A percentile compares a stretch with the other conserved stretches of the same genome.
Conservation (phyloP, 2,797 vertebrate species). For the Anguilla anguilla region DNA sequence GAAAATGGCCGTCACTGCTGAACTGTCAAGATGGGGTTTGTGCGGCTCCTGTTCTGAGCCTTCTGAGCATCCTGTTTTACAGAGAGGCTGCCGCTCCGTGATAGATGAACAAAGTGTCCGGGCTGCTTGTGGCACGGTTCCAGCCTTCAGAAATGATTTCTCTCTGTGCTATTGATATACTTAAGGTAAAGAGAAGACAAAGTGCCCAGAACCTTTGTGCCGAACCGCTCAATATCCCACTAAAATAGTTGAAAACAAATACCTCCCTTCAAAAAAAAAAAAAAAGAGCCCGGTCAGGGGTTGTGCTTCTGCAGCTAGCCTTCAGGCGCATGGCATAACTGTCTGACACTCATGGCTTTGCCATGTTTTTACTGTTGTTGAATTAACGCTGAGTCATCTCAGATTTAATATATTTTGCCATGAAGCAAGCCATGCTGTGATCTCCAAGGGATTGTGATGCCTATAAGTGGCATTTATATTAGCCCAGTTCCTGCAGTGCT, state of each 20-base stretch:
- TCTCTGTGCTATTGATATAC: constrained; percentile 13
- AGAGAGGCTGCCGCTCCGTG: background rate
- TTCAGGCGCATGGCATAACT: background rate
- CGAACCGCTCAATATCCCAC: constrained; percentile 25
- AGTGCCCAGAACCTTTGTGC: background rate
- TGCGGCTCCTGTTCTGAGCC: background rate
- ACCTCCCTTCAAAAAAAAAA: background rate
- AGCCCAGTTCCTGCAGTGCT: background rate
- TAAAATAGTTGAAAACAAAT: constrained; percentile 23
- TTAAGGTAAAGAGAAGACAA: constrained; percentile 30
- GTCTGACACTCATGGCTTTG: background rate
- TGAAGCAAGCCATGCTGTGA: background rate
- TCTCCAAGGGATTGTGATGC: background rate
- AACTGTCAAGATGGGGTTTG: background rate
- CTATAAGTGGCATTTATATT: background rate
- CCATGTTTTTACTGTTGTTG: background rate
- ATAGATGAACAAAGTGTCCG: constrained; percentile 4
- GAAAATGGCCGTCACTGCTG: background rate
- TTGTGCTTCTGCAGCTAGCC: background rate
- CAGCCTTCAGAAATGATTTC: constrained; percentile 28
- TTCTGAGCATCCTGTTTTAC: background rate
- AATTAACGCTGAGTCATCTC: background rate
- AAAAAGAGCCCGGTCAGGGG: constrained; percentile 15
- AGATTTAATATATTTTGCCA: background rate
- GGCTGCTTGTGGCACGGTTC: constrained; percentile 7